phyloP scores from a whole-genome alignment of 2,888 invertebrate species.

The Eupithecia exiguata region DNA sequence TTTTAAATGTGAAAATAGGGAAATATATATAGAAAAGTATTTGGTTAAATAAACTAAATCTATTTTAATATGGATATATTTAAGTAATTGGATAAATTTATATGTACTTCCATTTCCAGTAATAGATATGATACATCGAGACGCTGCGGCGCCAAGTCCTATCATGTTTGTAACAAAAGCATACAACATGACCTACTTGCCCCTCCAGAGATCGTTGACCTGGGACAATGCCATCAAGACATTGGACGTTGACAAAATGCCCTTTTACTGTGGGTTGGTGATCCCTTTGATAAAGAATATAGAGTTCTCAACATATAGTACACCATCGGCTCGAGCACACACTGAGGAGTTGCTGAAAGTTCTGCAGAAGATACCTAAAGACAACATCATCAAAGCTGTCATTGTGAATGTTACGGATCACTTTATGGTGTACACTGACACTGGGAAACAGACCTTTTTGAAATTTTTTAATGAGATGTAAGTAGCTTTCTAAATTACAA shows the following conservation, averaged over 20 bases:
- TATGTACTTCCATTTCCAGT: conserved; percentile 60
- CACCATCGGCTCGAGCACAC: conserved; percentile 31
- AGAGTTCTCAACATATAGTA: conserved; percentile 64
- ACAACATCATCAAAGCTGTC: conserved; percentile 67
- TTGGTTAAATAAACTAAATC: background rate
- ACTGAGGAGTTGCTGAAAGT: conserved; percentile 55
- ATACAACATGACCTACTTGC: conserved; percentile 64
- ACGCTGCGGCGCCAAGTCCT: conserved; percentile 65
- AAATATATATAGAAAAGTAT: background rate
- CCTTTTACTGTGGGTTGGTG: conserved; percentile 69
- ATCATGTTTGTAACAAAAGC: conserved; percentile 68
- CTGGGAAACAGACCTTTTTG: conserved; percentile 67
- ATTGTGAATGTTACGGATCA: conserved; percentile 76
- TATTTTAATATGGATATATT: no score
- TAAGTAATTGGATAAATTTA: no score
- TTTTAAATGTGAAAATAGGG: background rate
- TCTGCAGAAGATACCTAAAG: conserved; percentile 58
- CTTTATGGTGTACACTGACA: conserved; percentile 66
- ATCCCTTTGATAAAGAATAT: conserved; percentile 74
- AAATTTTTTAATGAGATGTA: conserved; percentile 71
- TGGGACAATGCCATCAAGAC: conserved; percentile 52
- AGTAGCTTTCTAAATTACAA: conserved; percentile 50
- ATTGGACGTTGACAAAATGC: conserved; percentile 41
- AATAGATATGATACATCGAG: conserved; percentile 65
- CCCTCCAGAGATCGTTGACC: conserved; percentile 61